phyloP scores from a whole-genome alignment of 2,888 invertebrate species.

The Plagodis pulveraria region DNA sequence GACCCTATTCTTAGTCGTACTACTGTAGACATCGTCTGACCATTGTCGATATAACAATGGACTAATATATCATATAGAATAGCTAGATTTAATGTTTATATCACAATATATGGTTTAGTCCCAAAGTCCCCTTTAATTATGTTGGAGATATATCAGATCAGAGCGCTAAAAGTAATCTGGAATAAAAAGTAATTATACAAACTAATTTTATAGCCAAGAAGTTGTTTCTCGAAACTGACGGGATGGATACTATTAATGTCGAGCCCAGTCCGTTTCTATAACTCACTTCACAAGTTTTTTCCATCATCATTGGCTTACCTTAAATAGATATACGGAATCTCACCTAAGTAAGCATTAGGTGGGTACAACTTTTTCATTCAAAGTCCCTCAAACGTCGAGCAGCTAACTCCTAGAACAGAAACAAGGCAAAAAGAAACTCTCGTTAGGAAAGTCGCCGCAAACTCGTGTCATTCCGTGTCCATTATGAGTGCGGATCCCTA shows the following conservation, averaged over 20 bases:
- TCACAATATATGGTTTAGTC: too few species aligned
- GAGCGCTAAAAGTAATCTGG: too few species aligned
- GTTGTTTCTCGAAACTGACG: too few species aligned
- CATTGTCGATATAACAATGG: too few species aligned
- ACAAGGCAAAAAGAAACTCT: conserved; percentile 28
- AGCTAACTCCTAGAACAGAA: conserved; percentile 25
- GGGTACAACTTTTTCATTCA: conserved; percentile 24
- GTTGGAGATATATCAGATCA: too few species aligned
- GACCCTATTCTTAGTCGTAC: too few species aligned
- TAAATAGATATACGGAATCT: conserved; percentile 20
- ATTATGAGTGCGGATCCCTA: conserved; percentile 27
- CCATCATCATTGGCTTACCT: conserved; percentile 21
- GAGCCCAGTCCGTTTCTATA: background rate
- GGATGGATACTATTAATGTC: background rate
- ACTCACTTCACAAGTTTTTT: conserved; percentile 9
- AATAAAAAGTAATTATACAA: too few species aligned
- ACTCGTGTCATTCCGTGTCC: conserved; percentile 28
- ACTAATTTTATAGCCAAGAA: too few species aligned
- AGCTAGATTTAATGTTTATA: too few species aligned
- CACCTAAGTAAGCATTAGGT: conserved; percentile 17
- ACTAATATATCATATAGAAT: too few species aligned
- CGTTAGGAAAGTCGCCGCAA: conserved; percentile 27
- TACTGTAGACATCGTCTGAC: too few species aligned
- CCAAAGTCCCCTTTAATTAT: too few species aligned
- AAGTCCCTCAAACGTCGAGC: conserved; percentile 10